These are phyloP conservation scores for Auanema sp. DNA, from an alignment of 2,888 invertebrate species.

Conservation along the genomic window DNA sequence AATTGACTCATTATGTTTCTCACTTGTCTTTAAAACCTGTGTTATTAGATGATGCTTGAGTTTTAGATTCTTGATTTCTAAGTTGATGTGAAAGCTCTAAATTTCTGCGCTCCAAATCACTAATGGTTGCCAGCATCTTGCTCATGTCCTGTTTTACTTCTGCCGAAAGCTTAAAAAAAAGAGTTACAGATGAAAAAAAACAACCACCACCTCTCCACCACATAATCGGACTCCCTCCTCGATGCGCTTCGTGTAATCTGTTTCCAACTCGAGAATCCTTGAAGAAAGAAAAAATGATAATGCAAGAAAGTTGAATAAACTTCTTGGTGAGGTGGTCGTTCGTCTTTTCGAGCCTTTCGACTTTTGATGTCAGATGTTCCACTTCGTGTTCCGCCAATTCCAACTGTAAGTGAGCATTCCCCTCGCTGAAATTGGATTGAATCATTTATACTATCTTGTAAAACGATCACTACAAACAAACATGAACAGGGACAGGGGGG, in stretches of 20 bases:
- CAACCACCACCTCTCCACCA: conserved; percentile 66
- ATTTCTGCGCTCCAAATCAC: conserved; percentile 53
- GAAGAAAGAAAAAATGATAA: conserved; percentile 9
- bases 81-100: conserved; percentile 36
- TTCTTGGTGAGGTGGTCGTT: conserved; percentile 52
- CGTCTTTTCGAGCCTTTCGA: conserved; percentile 69
- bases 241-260: conserved; percentile 66
- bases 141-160: conserved; percentile 59
- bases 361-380: conserved; percentile 79
- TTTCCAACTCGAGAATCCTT: conserved; percentile 57
- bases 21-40: neutral
- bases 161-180: conserved; percentile 43
- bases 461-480: conserved; percentile 15
- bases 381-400: conserved; percentile 75
- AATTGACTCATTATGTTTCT: conserved; percentile 5
- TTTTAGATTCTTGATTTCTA: conserved; percentile 32
- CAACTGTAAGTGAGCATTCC: conserved; percentile 65
- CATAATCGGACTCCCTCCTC: conserved; percentile 74
- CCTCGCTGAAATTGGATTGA: conserved; percentile 57
- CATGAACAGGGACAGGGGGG: neutral
- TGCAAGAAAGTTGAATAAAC: conserved; percentile 18
- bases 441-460: conserved; percentile 12
- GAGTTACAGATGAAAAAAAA: neutral
- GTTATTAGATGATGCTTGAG: conserved; percentile 3
- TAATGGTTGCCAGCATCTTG: conserved; percentile 51